Evolutionary conservation across 2,888 invertebrate species (phyloP), one percentile per base, ranked within the genome.

Genomic region (Oligia strigilis): DNA sequence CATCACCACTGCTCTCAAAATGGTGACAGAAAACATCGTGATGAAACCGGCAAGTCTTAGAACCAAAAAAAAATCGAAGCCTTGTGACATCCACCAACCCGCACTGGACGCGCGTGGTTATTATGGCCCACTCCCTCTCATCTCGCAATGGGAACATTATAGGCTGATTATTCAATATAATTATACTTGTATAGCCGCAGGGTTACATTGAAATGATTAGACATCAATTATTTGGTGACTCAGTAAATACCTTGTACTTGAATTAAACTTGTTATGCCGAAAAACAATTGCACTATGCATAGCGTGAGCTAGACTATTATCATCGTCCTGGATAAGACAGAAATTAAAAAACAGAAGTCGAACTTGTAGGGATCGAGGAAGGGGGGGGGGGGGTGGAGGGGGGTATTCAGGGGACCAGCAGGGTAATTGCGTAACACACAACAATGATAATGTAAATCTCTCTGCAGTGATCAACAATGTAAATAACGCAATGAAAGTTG

Each of bases 181-280:
- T 19, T 17, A 8, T 40, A 64, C 29, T 9, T n/a, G 19, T 6
- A 9, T 52, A 36, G 23, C 40, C 40, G 5, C 40, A 65, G 62
- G 36, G 52, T 80, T 49, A 60, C 17, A 58, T 72, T 65, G 29
- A 11, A 75, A 80, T 64, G 11, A 58, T 62, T 43, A 40, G 40
- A 40, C 40, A 6, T 40, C 23, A 81, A 62, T 58, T 75, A 29
- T 69, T 64, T 62, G 17, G 75, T 67, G 81, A 80, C 60, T 80
- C 52, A 55, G 58, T 67, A 55, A 55, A 55, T 9, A 40, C 49
- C 29, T 62, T 43, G 80, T 81, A 62, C 55, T 81, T 67, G n/a
- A 80, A 60, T 46, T 36, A 8, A 66, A 74, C 36, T 81, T 36
- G 14, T 52, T 14, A 29, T 55, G 29, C 14, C 36, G 46, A 67